Evolutionary conservation across 2,888 invertebrate species (phyloP), one percentile per base, ranked within the genome.

Genomic region (Apodemia mormo): DNA sequence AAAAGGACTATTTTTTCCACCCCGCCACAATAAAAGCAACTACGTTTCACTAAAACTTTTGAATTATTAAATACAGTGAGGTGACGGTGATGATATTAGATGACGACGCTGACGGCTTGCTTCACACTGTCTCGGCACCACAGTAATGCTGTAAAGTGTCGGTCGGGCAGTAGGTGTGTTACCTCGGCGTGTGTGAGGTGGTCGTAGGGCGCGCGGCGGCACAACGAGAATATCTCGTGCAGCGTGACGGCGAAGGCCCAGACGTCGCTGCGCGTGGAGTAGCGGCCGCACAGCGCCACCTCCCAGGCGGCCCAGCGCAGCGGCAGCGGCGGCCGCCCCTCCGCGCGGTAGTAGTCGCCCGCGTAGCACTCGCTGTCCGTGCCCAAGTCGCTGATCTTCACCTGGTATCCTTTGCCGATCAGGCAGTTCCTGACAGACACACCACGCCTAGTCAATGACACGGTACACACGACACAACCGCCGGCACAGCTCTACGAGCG

Each of bases 281-380:
- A 98, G 80, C 96, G 96, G 30, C 96, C 97, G 81, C 95, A 86
- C 75, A 97, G 94, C 71, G 97, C 95, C 1, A 96, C 96, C 86
- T 98, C 98, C 97, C 97, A 97, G 1, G 97, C 96, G 94, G 97
- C 97, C 98, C 98, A 98, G 66, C 98, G 94, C 70, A 98, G 95
- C 0, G 98, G 98, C 77, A 98, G 88, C 1, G 97, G 95, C 68
- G 96, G 95, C 45, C 95, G 94, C 0, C 96, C 97, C 79, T 96
- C 97, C 45, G 97, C 83, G 82, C 96, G 95, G 90, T 97, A 97
- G 87, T 98, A 98, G 85, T 98, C 98, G 73, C 94, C 92, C 7
- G 95, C 94, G 84, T 97, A 97, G 29, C 96, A 87, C 84, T 97
- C 96, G 88, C 96, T 96, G 93, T 97, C 96, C 30, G 97, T 97